Conservation (phyloP, 2,888 invertebrate species). For the Leistus spinibarbis region DNA sequence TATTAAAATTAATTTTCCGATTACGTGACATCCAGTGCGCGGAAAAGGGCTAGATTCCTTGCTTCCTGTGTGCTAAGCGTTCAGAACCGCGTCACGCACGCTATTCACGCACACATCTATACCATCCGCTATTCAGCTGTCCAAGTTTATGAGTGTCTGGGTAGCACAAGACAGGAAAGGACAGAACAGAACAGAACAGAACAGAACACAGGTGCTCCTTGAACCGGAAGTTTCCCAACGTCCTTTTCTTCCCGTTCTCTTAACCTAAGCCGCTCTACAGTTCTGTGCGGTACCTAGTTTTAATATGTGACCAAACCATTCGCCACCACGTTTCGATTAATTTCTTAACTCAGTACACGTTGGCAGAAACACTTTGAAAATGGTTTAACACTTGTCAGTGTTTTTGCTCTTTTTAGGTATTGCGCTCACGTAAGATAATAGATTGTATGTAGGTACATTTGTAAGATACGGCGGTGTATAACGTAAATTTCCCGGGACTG, state of each 20-base stretch:
- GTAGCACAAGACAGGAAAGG: not conserved
- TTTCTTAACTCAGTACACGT: not conserved
- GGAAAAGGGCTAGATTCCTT: slow-evolving; percentile 16
- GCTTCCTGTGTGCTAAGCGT: slow-evolving; percentile 28
- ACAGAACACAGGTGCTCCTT: slow-evolving; percentile 18
- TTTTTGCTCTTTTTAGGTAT: slow-evolving; percentile 43
- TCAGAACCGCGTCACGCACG: slow-evolving; percentile 26
- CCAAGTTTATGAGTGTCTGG: not conserved
- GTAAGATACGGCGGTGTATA: slow-evolving; percentile 43
- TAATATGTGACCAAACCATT: not conserved
- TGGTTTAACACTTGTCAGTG: slow-evolving; percentile 48
- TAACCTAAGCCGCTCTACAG: too few species aligned
- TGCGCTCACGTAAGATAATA: slow-evolving; percentile 47
- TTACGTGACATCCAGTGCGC: slow-evolving; percentile 25
- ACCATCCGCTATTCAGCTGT: not conserved
- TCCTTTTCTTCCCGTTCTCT: too few species aligned
- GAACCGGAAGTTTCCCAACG: slow-evolving; percentile 11
- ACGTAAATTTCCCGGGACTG: slow-evolving; percentile 44
- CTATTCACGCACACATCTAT: not conserved
- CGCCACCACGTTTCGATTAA: not conserved
- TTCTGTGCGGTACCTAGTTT: not conserved
- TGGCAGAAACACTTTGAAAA: slow-evolving; percentile 46
- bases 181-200: not conserved
- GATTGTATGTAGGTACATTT: slow-evolving; percentile 45
- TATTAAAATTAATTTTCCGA: slow-evolving; percentile 31